Evolutionary conservation across 2,113 vertebrate genomes (phyloP).

Genomic region (Crotalus horridus): DNA sequence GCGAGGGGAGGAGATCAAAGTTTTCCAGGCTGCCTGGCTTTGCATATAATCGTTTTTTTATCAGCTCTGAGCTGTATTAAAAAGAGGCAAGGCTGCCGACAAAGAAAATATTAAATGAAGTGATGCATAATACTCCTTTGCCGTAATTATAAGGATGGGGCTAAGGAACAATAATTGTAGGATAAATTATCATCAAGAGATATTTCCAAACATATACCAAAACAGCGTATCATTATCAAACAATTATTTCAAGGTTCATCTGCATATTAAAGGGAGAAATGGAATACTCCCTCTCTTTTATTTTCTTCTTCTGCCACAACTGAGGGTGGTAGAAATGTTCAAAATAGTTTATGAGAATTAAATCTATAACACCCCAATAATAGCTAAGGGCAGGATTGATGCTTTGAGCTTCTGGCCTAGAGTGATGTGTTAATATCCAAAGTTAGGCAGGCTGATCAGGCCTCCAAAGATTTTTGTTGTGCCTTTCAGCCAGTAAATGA

Average conservation of each 20-base stretch:
- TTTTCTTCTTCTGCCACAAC: slow-evolving; percentile 40
- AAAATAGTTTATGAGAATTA: slow-evolving; percentile 65
- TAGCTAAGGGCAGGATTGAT: slow-evolving; percentile 64
- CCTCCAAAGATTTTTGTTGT: slow-evolving; percentile 45
- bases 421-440: slow-evolving; percentile 41
- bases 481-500: slow-evolving; percentile 11
- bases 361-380: slow-evolving; percentile 54
- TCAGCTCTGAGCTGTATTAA: slow-evolving; percentile 67
- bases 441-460: slow-evolving; percentile 47
- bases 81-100: slow-evolving; percentile 59
- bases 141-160: slow-evolving; percentile 67
- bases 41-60: slow-evolving; percentile 62
- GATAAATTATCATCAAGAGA: slow-evolving; percentile 71
- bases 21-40: slow-evolving; percentile 61
- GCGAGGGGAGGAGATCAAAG: slow-evolving; percentile 61
- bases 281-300: slow-evolving; percentile 47
- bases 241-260: slow-evolving; percentile 71
- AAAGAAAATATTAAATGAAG: slow-evolving; percentile 68
- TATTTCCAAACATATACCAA: slow-evolving; percentile 64
- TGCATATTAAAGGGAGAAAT: slow-evolving; percentile 70
- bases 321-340: slow-evolving; percentile 64
- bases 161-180: slow-evolving; percentile 70
- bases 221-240: slow-evolving; percentile 66
- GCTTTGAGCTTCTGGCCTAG: slow-evolving; percentile 51
- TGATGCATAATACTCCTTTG: slow-evolving; percentile 68